phyloP scores from a whole-genome alignment of 2,113 vertebrate genomes.

The Ammodytes marinus region DNA sequence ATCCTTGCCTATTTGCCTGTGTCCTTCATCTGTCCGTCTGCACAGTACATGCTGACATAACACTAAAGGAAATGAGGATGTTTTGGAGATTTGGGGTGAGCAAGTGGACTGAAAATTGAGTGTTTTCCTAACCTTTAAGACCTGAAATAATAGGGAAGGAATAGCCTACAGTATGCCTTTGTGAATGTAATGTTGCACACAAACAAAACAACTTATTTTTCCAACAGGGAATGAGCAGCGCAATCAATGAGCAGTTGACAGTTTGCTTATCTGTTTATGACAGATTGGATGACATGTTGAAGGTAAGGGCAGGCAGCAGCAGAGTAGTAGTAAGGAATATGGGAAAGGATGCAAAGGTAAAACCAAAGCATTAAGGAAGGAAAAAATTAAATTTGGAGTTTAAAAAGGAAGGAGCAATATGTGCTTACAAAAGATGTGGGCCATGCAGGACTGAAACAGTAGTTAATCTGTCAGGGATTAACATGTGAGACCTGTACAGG shows the following conservation, averaged over 20 bases:
- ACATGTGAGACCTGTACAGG: conserved; percentile 37
- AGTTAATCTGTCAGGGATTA: conserved; percentile 72
- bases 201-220: conserved; percentile 24
- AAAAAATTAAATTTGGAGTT: conserved; percentile 12
- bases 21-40: conserved; percentile 34
- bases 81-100: neutral
- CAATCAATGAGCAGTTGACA: conserved; percentile 26
- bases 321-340: neutral
- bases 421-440: conserved; percentile 1
- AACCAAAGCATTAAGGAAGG: neutral
- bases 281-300: conserved; percentile 49
- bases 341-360: neutral
- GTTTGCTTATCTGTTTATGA: conserved; percentile 52
- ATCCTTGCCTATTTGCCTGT: conserved; percentile 7
- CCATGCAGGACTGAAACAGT: conserved; percentile 33
- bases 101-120: neutral
- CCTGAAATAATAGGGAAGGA: neutral
- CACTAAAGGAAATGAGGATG: conserved; percentile 4
- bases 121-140: neutral
- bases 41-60: neutral
- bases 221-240: conserved; percentile 27
- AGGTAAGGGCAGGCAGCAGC: conserved; percentile 15
- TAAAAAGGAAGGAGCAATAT: conserved; percentile 18
- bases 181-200: neutral
- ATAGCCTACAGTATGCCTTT: neutral